Base-by-base conservation (phyloP, 2,888 invertebrate species). In the Drosophila imparisetae region DNA sequence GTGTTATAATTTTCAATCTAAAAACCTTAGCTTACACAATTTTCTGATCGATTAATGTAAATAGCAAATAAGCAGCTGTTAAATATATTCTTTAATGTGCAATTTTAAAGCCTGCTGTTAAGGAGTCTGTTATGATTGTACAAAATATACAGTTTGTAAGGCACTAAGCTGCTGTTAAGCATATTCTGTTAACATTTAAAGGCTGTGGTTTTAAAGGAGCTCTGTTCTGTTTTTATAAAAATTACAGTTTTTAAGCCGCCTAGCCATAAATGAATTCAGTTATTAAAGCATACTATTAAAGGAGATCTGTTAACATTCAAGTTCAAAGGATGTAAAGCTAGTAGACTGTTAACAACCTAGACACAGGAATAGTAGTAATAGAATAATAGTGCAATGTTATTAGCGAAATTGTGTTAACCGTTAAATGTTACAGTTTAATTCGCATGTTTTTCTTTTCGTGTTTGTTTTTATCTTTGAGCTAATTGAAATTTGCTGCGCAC, bases 401-500 rank as follows among this genome's bases (percentile, higher is more conserved):
- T 13, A 29, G 11, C n/a, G 27, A 58, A 27, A 36, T 34, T 27
- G n/a, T 29, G n/a, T 42, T 32, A 45, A 32, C 29, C 50, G 30
- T 59, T 55, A 24, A 10, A 38, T 59, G 70, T 67, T 66, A 69
- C 66, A 66, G 58, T 70, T 76, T 70, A 60, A 72, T 72, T 66
- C 52, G 52, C 45, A 69, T 86, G 63, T 82, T 75, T 70, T 68
- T 65, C 32, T 78, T 70, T 42, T 64, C 15, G n/a, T 27, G 15
- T 38, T 30, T 45, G 24, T 45, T 15, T 24, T 45, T 45, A 27
- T 45, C 53, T 52, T 49, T 18, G 53, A 69, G 50, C 63, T 70
- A 77, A 80, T 77, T 77, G 55, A 67, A 65, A 77, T 77, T 73
- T 73, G 73, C 69, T 69, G 74, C 71, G 69, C 66, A 85, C 77